Evolutionary conservation across 2,113 vertebrate species (phyloP).

Genomic region (Boulengeromyrus knoepffleri): DNA sequence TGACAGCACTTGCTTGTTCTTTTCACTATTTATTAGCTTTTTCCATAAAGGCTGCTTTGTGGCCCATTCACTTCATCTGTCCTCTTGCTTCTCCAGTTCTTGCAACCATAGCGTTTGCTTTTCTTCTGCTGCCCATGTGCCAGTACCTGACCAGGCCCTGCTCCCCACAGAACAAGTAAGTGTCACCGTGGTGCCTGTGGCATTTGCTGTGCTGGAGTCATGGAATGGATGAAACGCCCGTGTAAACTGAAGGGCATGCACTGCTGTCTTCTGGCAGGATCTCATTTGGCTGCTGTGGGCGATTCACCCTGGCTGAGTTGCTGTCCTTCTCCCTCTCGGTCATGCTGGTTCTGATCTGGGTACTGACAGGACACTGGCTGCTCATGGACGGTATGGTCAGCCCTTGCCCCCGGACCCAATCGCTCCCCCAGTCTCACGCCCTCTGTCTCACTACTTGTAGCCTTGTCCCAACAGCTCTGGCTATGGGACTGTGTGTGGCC

Average conservation of each 20-base stretch:
- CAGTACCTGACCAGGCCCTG: conserved; percentile 99
- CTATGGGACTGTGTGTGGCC: conserved; percentile 97
- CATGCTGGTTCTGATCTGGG: conserved; percentile 97
- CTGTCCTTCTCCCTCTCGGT: conserved; percentile 94
- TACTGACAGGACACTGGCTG: conserved; percentile 96
- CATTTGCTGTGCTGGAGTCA: background rate
- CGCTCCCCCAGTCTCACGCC: background rate
- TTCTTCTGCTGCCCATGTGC: conserved; percentile 98
- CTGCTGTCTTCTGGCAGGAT: conserved; percentile 66
- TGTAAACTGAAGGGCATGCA: background rate
- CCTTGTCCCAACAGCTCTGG: conserved; percentile 70
- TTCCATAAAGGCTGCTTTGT: background rate
- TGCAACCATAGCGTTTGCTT: conserved; percentile 97
- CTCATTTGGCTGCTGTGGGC: conserved; percentile 96
- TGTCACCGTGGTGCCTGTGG: background rate
- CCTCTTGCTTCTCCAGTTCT: conserved; percentile 66
- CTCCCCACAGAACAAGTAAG: conserved; percentile 97
- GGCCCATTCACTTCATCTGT: background rate
- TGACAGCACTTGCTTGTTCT: background rate
- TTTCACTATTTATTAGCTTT: background rate
- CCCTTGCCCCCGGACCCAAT: background rate
- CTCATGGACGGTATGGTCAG: conserved; percentile 89
- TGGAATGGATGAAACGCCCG: background rate
- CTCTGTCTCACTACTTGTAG: background rate
- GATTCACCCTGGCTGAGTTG: conserved; percentile 93